Evolutionary conservation across 23 tunicate species (phyloP).

Genomic region (Halocynthia aurantium): DNA sequence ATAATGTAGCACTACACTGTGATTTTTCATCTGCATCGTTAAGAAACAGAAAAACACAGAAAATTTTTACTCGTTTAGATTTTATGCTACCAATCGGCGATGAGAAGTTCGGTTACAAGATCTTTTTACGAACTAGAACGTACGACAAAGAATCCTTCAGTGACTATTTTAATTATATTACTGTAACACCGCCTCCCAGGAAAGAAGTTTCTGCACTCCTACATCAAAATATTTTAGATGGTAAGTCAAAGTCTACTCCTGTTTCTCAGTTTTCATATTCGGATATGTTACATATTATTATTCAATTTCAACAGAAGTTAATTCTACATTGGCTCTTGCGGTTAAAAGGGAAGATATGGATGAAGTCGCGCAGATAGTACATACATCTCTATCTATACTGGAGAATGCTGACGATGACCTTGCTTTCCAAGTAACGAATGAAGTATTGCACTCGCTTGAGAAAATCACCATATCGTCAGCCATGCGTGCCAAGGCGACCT

Average conservation of each 20-base stretch:
- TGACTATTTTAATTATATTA: not conserved
- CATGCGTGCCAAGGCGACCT: no score
- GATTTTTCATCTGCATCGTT: not conserved
- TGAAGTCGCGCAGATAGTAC: not conserved
- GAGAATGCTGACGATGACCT: not conserved
- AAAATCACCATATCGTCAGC: no score
- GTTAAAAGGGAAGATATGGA: not conserved
- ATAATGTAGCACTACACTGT: not conserved
- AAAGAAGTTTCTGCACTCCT: not conserved
- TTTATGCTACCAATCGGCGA: slow-evolving; percentile 4
- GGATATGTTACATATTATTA: not conserved
- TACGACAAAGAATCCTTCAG: not conserved
- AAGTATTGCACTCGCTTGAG: not conserved
- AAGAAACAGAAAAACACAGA: not conserved
- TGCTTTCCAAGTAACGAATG: not conserved
- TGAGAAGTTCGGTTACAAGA: slow-evolving; percentile 1
- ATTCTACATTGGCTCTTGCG: not conserved
- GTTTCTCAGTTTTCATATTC: not conserved
- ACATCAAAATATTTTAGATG: not conserved
- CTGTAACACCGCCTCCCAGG: not conserved
- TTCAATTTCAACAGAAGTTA: not conserved
- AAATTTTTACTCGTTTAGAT: not conserved
- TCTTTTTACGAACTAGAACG: not conserved
- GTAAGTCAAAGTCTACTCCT: not conserved
- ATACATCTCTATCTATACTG: not conserved